A percentile compares a stretch with the other conserved stretches of the same genome.
phyloP scores from a whole-genome alignment of 2,888 invertebrate species.

The Xanthorhoe designata region DNA sequence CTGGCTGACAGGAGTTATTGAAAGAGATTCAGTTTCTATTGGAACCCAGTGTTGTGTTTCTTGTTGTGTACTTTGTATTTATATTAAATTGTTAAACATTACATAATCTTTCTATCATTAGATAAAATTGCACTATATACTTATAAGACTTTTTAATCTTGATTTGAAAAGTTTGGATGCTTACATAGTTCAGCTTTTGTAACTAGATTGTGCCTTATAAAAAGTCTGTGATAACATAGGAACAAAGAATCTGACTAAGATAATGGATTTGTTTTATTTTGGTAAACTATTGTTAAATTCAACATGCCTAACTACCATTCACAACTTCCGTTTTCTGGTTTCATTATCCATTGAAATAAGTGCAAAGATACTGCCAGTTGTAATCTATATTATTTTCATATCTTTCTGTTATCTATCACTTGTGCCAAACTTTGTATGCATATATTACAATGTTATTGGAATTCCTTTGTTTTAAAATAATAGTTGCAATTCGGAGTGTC shows the following conservation, averaged over 20 bases:
- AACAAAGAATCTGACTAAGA: conserved; percentile 41
- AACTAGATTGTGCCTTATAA: conserved; percentile 43
- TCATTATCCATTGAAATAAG: not conserved
- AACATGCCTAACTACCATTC: conserved; percentile 1
- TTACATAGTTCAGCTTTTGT: conserved; percentile 23
- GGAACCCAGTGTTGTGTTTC: conserved; percentile 34
- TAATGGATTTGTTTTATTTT: conserved; percentile 18
- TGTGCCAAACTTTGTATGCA: conserved; percentile 55
- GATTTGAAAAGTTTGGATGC: not conserved
- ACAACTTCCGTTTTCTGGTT: conserved; percentile 15
- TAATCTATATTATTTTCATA: conserved; percentile 29
- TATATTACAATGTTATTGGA: conserved; percentile 36
- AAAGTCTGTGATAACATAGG: conserved; percentile 40
- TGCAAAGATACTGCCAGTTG: conserved; percentile 24
- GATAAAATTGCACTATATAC: not conserved
- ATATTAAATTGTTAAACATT: not conserved
- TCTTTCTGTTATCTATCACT: conserved; percentile 41
- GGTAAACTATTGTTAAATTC: conserved; percentile 21
- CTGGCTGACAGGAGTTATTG: not conserved
- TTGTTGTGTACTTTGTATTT: conserved; percentile 36
- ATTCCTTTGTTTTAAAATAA: conserved; percentile 4
- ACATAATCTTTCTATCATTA: not conserved
- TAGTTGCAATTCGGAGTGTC: too few relatives aligned
- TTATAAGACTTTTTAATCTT: not conserved
- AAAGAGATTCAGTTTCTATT: not conserved